Evolutionary conservation across 2,113 vertebrate species (phyloP).

Genomic region (Pluvialis apricaria): DNA sequence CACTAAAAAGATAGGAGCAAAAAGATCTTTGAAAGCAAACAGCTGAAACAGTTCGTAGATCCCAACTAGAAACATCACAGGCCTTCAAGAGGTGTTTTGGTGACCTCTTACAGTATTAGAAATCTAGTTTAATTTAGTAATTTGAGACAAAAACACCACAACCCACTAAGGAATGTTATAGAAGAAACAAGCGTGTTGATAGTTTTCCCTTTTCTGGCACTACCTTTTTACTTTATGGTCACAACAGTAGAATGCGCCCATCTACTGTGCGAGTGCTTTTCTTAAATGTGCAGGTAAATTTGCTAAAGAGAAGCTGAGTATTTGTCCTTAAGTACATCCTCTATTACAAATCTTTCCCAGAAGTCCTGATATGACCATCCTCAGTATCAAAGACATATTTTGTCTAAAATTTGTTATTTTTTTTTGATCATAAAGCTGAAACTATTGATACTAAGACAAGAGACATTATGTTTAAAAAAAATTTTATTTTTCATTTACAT

Average conservation of each 20-base stretch:
- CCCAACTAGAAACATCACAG: neutral
- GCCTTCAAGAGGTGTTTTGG: neutral
- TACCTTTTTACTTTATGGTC: neutral
- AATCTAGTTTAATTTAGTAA: neutral
- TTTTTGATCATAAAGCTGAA: neutral
- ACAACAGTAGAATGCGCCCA: neutral
- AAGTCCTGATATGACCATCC: neutral
- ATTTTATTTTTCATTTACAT: slow-evolving; percentile 76
- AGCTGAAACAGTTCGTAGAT: neutral
- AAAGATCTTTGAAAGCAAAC: neutral
- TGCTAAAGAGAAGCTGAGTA: neutral
- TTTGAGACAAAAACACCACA: neutral
- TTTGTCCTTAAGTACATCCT: neutral
- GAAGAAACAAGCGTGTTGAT: neutral
- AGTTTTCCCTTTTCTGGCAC: neutral
- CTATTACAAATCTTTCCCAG: neutral
- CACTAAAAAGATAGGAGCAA: neutral
- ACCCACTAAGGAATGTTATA: neutral
- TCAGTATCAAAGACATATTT: neutral
- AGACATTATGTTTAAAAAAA: slow-evolving; percentile 64
- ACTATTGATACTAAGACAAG: slow-evolving; percentile 37
- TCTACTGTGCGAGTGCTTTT: neutral
- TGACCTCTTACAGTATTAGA: neutral
- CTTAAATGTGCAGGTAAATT: neutral
- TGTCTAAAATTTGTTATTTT: neutral